phyloP scores from a whole-genome alignment of 2,113 vertebrate genomes.

The Climacteris rufus region DNA sequence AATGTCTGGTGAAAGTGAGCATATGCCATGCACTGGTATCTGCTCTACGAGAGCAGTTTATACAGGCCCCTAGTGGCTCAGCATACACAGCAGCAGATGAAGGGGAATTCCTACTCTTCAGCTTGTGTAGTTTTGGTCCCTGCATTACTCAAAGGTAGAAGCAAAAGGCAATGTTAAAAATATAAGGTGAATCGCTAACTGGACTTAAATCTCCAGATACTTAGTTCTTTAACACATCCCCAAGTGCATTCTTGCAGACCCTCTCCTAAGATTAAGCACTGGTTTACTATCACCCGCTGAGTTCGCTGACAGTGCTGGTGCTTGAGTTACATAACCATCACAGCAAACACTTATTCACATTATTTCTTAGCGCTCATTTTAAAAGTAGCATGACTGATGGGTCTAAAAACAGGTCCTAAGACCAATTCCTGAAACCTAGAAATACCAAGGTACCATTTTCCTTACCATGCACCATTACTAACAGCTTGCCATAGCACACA shows the following conservation, averaged over 20 bases:
- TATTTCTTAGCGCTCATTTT: conserved; percentile 1
- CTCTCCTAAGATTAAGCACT: background rate
- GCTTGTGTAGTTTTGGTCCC: conserved; percentile 19
- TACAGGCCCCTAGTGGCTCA: conserved; percentile 91
- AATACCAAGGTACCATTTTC: background rate
- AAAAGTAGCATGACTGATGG: background rate
- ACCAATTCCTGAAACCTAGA: background rate
- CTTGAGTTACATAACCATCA: conserved; percentile 56
- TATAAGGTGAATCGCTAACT: background rate
- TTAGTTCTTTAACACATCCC: background rate
- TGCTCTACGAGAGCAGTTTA: conserved; percentile 72
- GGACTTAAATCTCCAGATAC: background rate
- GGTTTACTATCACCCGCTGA: background rate
- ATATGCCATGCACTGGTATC: conserved; percentile 44
- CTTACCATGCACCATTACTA: background rate
- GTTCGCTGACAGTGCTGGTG: background rate
- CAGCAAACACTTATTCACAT: conserved; percentile 15
- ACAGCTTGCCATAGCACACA: background rate
- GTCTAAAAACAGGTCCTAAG: background rate
- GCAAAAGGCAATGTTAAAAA: background rate
- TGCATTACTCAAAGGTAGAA: background rate
- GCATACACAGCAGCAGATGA: conserved; percentile 75
- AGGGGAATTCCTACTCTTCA: conserved; percentile 65
- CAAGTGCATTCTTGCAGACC: background rate
- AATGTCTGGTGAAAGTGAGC: conserved; percentile 50